phyloP scores from a whole-genome alignment of 2,888 invertebrate species.

The Digitonthophagus gazella region DNA sequence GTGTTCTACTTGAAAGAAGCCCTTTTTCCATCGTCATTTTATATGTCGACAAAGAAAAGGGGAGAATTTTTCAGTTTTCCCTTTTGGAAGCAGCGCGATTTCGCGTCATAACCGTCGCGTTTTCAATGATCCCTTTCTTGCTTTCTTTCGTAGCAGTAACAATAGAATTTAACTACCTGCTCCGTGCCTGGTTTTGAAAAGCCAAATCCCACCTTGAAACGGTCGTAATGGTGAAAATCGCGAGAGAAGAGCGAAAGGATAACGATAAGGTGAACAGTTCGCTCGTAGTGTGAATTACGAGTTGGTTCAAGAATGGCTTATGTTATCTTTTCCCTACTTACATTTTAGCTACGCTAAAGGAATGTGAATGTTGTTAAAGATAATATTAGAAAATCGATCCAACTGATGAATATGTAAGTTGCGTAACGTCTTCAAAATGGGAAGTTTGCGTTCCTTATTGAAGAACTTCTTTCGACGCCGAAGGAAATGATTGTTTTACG shows the following conservation, averaged over 20 bases:
- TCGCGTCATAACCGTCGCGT: not conserved
- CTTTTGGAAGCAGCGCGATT: not conserved
- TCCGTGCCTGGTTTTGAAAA: not conserved
- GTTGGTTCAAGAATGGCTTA: no score
- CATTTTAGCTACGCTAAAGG: no score
- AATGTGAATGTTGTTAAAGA: no score
- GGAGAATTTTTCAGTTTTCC: not conserved
- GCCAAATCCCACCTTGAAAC: not conserved
- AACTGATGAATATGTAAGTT: not conserved
- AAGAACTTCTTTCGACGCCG: not conserved
- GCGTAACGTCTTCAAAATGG: not conserved
- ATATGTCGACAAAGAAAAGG: not conserved
- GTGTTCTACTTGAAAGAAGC: no score
- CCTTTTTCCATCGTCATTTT: not conserved
- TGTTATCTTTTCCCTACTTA: no score
- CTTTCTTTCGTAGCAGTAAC: not conserved
- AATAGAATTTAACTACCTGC: not conserved
- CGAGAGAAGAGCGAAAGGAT: not conserved
- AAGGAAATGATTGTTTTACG: not conserved
- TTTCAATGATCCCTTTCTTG: not conserved
- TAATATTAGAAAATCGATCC: no score
- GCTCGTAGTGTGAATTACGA: no score
- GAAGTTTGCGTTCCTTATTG: not conserved
- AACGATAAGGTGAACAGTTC: not conserved
- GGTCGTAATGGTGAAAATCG: not conserved